These are phyloP conservation scores for Xanthorhoe spadicearia DNA, from an alignment of 2,888 invertebrate genomes.

Conservation along the genomic window DNA sequence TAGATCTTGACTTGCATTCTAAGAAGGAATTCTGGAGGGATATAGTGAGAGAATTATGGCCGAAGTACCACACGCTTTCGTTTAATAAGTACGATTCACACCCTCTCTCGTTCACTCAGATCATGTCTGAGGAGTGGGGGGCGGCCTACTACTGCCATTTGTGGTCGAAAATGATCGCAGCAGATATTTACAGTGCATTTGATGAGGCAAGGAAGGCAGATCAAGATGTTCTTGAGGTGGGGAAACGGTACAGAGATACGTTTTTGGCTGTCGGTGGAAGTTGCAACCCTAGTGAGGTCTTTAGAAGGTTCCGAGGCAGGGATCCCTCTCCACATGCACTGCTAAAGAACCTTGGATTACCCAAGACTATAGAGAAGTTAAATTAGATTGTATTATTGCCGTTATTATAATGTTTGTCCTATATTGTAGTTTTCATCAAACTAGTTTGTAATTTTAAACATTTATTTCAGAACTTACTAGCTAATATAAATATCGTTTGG, in stretches of 20 bases:
- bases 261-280: slow-evolving; percentile 93
- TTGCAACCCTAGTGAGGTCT: slow-evolving; percentile 92
- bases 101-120: slow-evolving; percentile 92
- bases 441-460: slow-evolving; percentile 1
- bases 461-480: slow-evolving; percentile 24
- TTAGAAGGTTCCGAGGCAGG: slow-evolving; percentile 95
- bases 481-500: not conserved
- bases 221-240: slow-evolving; percentile 83
- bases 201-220: slow-evolving; percentile 86
- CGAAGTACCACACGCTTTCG: slow-evolving; percentile 90
- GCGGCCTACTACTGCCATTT: slow-evolving; percentile 94
- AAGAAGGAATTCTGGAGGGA: slow-evolving; percentile 93
- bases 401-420: slow-evolving; percentile 55
- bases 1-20: slow-evolving; percentile 93
- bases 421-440: slow-evolving; percentile 25
- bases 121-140: slow-evolving; percentile 93
- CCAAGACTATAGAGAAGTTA: slow-evolving; percentile 68
- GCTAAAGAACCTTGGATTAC: slow-evolving; percentile 86
- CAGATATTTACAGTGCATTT: slow-evolving; percentile 95
- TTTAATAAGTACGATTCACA: slow-evolving; percentile 92
- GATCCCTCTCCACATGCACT: slow-evolving; percentile 95
- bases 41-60: slow-evolving; percentile 91
- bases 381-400: slow-evolving; percentile 49
- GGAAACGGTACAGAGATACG: slow-evolving; percentile 91
- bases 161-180: slow-evolving; percentile 95